Evolutionary conservation across 2,888 invertebrate genomes (phyloP).

Genomic region (Andrena minutula): DNA sequence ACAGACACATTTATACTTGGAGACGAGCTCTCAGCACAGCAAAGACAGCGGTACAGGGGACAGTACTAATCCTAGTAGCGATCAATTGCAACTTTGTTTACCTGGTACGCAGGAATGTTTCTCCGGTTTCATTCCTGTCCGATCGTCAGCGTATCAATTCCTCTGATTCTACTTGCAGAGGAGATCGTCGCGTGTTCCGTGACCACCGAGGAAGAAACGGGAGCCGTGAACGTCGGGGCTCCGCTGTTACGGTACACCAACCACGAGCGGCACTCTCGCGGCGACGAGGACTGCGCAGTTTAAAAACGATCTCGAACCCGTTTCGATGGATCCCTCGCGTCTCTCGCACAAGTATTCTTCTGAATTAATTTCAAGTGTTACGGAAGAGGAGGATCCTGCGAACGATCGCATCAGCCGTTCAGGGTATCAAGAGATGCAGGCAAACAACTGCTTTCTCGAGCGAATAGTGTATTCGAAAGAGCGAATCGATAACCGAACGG

Average conservation of each 20-base stretch:
- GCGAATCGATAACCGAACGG: background rate
- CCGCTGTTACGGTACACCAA: constrained; percentile 82
- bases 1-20: constrained; percentile 86
- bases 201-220: constrained; percentile 79
- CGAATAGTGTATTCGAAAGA: background rate
- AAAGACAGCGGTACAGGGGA: constrained; percentile 94
- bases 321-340: constrained; percentile 1
- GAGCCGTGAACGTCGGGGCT: constrained; percentile 76
- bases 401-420: background rate
- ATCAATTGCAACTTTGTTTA: constrained; percentile 86
- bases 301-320: constrained; percentile 27
- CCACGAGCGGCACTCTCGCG: constrained; percentile 79
- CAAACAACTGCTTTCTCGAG: too few relatives aligned
- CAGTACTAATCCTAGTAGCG: constrained; percentile 91
- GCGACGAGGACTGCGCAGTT: constrained; percentile 69
- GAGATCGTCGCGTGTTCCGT: constrained; percentile 77
- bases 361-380: background rate
- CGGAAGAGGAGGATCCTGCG: background rate
- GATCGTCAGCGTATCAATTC: background rate
- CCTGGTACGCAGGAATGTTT: constrained; percentile 75
- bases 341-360: constrained; percentile 1
- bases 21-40: constrained; percentile 91
- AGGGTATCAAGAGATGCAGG: background rate
- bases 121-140: background rate
- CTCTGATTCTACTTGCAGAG: constrained; percentile 65